Base-by-base conservation (phyloP, 2,113 vertebrate genomes). In the Hydropotes inermis region DNA sequence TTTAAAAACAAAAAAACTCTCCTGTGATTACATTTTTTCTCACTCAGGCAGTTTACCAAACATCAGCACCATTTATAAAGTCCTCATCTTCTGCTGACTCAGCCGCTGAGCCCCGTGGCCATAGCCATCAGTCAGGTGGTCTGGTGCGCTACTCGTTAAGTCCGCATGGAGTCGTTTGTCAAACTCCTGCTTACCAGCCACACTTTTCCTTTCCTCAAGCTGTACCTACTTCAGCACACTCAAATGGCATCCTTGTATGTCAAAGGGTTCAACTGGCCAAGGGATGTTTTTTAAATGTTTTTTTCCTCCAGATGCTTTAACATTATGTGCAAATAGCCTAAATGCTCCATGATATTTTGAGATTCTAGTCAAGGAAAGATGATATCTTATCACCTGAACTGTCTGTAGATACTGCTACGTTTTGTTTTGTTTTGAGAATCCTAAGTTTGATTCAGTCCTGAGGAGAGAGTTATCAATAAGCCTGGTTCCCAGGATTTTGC, bases 71-170 rank as follows among this genome's bases (percentile, higher is more conserved):
- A 2, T 57, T 17, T 57, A 33, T 10, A 9, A 50, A 4, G 0
- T 55, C 43, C 52, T 58, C 2, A 60, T 9, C 17, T 15, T 14
- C 12, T 1, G 0, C 54, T 12, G 5, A 4, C 52, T 54, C 19
- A n/a, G 6, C 33, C 36, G 25, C 27, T 1, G 14, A 45, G 45
- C 7, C 5, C 58, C 0, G 1, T 12, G 12, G 17, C 2, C 23
- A 4, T 5, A 2, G 28, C n/a, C 43, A 19, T 11, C 13, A 0
- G 39, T 57, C 23, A 57, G 17, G 61, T 36, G 33, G 30, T 39
- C 33, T 27, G 43, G 2, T 17, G 33, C 6, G 5, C 39, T 36
- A 23, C 45, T 58, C 76, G 36, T 4, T 70, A 52, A 89, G 36
- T 21, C 52, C 33, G 4, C 14, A 1, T 5, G 39, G 23, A 47